Conservation (phyloP, 2,888 invertebrate species). For the Chrysomela aeneicollis region DNA sequence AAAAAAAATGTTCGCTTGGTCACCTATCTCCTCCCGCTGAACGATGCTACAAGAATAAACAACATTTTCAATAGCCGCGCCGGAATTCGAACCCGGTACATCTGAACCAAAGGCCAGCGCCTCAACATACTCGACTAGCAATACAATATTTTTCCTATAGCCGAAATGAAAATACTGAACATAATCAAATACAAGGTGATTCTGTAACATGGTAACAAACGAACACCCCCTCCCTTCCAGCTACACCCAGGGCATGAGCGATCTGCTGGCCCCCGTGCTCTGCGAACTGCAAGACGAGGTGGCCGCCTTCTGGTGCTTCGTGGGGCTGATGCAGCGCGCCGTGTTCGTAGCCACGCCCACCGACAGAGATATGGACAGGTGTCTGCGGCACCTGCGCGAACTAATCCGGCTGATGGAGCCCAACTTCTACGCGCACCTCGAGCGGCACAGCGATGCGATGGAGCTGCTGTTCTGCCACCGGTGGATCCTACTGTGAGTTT, state of each 20-base stretch:
- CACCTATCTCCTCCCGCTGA: no score
- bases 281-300: constrained; percentile 95
- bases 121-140: no score
- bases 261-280: constrained; percentile 89
- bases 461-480: constrained; percentile 93
- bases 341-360: constrained; percentile 95
- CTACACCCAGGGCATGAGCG: constrained; percentile 92
- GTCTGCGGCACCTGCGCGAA: constrained; percentile 86
- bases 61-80: no score
- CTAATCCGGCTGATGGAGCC: constrained; percentile 89
- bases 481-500: constrained; percentile 87
- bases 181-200: no score
- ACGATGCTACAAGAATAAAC: no score
- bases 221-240: no score
- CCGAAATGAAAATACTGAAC: no score
- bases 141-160: no score
- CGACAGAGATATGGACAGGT: constrained; percentile 93
- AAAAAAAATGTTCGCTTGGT: no score
- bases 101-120: no score
- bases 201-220: no score
- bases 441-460: constrained; percentile 84
- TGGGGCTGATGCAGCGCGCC: constrained; percentile 93
- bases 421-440: constrained; percentile 86
- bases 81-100: no score
- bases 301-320: constrained; percentile 98